Evolutionary conservation across 2,113 vertebrate genomes (phyloP), one percentile per base, ranked within the genome.

Genomic region (Oreocharis arfaki): DNA sequence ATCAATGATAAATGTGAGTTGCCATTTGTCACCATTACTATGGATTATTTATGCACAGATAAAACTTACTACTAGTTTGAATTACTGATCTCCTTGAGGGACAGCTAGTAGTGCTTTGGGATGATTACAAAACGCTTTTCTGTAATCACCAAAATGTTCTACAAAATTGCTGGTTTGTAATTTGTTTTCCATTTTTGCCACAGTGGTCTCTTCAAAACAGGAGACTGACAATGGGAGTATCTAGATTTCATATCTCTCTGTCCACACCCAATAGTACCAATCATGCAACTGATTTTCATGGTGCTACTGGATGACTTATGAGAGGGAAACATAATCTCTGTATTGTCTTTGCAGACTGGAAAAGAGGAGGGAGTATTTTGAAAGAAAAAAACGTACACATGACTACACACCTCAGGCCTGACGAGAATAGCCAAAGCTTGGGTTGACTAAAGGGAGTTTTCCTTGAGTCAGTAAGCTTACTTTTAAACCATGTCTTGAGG

Each of bases 1-100:
- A 96, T 89, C 68, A 90, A 81, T 78, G 75, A 84, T 81, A 87
- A 96, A 95, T 84, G 89, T 95, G 90, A 93, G 63, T 96, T 96
- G 70, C 84, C 67, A 64, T 82, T 50, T 96, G 78, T 87, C 94
- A 71, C 41, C 73, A 92, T 96, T 86, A 63, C 95, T 88, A 90
- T 60, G 61, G 85, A 94, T 92, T 82, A 93, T 89, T 96, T 86
- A 83, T 95, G 85, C 77, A 52, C 74, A 86, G 74, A 61, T 94
- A 94, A 96, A 95, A n/a, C 39, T 81, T 75, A 81, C 50, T 41
- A 91, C 47, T 96, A 44, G 84, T 97, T 91, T 84, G 92, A 95
- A 87, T 95, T 96, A 80, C 88, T 93, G 92, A 90, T 95, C 79
- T 96, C 71, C 93, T 95, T 67, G 83, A 97, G 91, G 63, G 39